These are phyloP conservation scores for Drosophila neocordata DNA, from an alignment of 1,140 invertebrate species.

Conservation along the genomic window DNA sequence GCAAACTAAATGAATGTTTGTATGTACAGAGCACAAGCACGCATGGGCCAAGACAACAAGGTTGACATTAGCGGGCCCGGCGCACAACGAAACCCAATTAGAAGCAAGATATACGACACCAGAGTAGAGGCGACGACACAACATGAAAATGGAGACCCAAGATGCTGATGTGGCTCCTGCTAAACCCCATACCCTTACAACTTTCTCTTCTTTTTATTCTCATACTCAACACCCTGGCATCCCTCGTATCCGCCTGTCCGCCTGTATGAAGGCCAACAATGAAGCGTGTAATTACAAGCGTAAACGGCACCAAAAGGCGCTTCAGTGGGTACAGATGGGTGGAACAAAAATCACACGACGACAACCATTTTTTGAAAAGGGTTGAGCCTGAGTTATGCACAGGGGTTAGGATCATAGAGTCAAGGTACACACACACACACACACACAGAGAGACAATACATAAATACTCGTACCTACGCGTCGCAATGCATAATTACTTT, in stretches of 20 bases:
- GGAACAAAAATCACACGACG: slow-evolving; percentile 70
- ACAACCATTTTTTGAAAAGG: slow-evolving; percentile 75
- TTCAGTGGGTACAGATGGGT: slow-evolving; percentile 43
- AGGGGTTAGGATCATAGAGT: slow-evolving; percentile 13
- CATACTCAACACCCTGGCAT: neutral
- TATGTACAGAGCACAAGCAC: slow-evolving; percentile 23
- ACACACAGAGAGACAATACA: neutral
- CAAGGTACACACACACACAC: slow-evolving; percentile 47
- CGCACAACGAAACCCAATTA: slow-evolving; percentile 79
- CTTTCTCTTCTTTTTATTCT: neutral
- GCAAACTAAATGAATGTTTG: neutral
- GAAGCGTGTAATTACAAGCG: slow-evolving; percentile 82
- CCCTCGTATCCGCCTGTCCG: slow-evolving; percentile 9
- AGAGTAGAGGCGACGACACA: slow-evolving; percentile 77
- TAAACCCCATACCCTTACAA: slow-evolving; percentile 12
- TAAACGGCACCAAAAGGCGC: slow-evolving; percentile 63
- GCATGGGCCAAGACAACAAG: slow-evolving; percentile 56
- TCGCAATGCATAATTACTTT: slow-evolving; percentile 82
- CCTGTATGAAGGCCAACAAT: slow-evolving; percentile 64
- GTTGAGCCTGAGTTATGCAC: slow-evolving; percentile 67
- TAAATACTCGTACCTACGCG: slow-evolving; percentile 54
- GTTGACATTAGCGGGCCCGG: slow-evolving; percentile 76
- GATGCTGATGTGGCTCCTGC: slow-evolving; percentile 16
- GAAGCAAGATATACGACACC: slow-evolving; percentile 77
- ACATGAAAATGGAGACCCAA: slow-evolving; percentile 71